A percentile compares a stretch with the other conserved stretches of the same genome.
These are phyloP conservation scores for Suricata suricatta DNA, from an alignment of 2,113 vertebrate species.

Conservation along the genomic window DNA sequence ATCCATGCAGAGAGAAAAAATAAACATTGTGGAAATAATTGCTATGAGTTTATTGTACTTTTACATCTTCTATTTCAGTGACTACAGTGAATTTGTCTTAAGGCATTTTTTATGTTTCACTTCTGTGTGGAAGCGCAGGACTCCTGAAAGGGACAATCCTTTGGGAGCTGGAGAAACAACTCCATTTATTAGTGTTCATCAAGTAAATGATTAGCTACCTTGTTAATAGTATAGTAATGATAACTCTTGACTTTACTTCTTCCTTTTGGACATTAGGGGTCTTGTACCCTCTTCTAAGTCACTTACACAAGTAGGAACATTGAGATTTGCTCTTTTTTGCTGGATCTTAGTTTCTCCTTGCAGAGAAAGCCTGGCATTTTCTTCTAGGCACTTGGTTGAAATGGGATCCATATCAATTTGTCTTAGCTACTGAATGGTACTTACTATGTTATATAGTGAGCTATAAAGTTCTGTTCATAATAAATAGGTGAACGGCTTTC, in stretches of 20 bases:
- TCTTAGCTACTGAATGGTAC: conserved; percentile 29
- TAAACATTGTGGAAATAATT: neutral
- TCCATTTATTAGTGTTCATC: neutral
- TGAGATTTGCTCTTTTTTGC: conserved; percentile 14
- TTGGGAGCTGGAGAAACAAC: neutral
- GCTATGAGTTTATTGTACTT: neutral
- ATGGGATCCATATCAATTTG: conserved; percentile 39
- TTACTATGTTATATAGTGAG: conserved; percentile 59
- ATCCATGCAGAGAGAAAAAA: neutral
- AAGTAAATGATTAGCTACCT: neutral
- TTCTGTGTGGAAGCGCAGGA: neutral
- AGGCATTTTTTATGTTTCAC: neutral
- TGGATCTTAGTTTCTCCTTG: conserved; percentile 37
- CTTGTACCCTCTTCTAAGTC: neutral
- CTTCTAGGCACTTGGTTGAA: conserved; percentile 13
- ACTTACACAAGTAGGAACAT: neutral
- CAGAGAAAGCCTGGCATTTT: conserved; percentile 36
- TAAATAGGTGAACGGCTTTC: conserved; percentile 59
- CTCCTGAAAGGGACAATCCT: neutral
- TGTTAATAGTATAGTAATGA: neutral
- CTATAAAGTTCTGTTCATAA: conserved; percentile 57
- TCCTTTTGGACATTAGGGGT: neutral
- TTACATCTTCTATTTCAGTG: neutral
- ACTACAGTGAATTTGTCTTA: neutral
- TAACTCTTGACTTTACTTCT: neutral